phyloP scores from a whole-genome alignment of 2,888 invertebrate species.

The Cantharis nigra region DNA sequence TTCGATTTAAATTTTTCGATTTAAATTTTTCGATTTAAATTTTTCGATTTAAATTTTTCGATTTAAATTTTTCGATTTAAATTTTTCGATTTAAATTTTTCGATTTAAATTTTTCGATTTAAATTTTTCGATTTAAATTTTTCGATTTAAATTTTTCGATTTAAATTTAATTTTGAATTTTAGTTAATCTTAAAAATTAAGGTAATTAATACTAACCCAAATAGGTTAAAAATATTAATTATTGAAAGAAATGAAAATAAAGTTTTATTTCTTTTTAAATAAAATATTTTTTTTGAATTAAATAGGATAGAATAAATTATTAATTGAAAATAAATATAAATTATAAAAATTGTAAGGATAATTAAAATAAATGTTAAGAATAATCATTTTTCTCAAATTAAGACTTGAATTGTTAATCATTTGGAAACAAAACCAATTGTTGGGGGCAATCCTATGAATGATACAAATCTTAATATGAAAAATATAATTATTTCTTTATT shows the following conservation, averaged over 20 bases:
- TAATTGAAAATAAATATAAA: constrained; percentile 64
- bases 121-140: too few species aligned
- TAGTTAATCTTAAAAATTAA: not conserved
- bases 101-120: too few species aligned
- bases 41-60: too few species aligned
- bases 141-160: too few species aligned
- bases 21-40: too few species aligned
- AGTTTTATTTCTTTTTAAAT: constrained; percentile 40
- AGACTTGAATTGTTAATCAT: constrained; percentile 62
- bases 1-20: too few species aligned
- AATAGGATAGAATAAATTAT: constrained; percentile 57
- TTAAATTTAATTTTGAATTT: not conserved
- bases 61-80: too few species aligned
- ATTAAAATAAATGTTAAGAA: constrained; percentile 58
- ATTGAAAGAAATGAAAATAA: constrained; percentile 50
- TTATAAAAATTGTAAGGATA: constrained; percentile 60
- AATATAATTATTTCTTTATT: constrained; percentile 57
- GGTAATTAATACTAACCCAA: constrained; percentile 41
- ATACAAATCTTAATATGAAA: constrained; percentile 61
- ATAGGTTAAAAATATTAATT: constrained; percentile 43
- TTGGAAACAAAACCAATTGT: constrained; percentile 67
- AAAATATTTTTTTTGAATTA: constrained; percentile 57
- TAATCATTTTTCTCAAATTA: constrained; percentile 56
- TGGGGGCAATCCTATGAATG: constrained; percentile 63
- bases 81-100: too few species aligned